These are phyloP conservation scores for Aleiodes testaceus DNA, from an alignment of 2,888 invertebrate genomes.

Conservation along the genomic window DNA sequence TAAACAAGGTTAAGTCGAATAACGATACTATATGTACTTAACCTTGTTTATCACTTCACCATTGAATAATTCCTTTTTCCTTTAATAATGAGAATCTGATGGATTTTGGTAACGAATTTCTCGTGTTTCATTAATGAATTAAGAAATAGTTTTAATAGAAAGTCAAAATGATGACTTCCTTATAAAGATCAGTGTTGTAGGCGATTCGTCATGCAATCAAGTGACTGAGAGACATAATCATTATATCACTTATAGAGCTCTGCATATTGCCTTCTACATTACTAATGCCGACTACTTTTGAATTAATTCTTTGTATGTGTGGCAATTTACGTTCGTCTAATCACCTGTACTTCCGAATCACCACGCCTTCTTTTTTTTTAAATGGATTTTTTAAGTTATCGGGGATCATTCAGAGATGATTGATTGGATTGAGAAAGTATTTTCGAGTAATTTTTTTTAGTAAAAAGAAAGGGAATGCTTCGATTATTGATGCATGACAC, in stretches of 20 bases:
- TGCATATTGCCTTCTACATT: conserved; percentile 55
- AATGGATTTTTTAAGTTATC: neutral
- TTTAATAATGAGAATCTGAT: neutral
- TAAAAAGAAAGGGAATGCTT: too few relatives aligned
- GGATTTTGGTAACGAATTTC: neutral
- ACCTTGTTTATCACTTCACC: too few relatives aligned
- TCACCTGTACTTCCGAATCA: conserved; percentile 20
- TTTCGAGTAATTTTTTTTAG: too few relatives aligned
- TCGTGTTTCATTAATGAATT: neutral
- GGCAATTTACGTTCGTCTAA: conserved; percentile 14
- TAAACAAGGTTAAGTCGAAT: too few relatives aligned
- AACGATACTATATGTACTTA: too few relatives aligned
- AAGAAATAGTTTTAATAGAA: conserved; percentile 24
- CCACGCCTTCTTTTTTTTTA: conserved; percentile 4
- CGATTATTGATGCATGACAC: too few relatives aligned
- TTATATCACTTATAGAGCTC: conserved; percentile 54
- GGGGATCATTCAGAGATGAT: neutral
- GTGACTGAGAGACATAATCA: conserved; percentile 53
- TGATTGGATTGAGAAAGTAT: neutral
- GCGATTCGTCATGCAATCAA: conserved; percentile 46
- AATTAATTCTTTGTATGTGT: neutral
- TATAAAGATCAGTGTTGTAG: conserved; percentile 28
- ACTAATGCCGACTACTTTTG: conserved; percentile 41
- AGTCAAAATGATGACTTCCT: conserved; percentile 30
- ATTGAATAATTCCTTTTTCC: too few relatives aligned